Base-by-base conservation (phyloP, 2,113 vertebrate species). In the Shinisaurus crocodilurus region DNA sequence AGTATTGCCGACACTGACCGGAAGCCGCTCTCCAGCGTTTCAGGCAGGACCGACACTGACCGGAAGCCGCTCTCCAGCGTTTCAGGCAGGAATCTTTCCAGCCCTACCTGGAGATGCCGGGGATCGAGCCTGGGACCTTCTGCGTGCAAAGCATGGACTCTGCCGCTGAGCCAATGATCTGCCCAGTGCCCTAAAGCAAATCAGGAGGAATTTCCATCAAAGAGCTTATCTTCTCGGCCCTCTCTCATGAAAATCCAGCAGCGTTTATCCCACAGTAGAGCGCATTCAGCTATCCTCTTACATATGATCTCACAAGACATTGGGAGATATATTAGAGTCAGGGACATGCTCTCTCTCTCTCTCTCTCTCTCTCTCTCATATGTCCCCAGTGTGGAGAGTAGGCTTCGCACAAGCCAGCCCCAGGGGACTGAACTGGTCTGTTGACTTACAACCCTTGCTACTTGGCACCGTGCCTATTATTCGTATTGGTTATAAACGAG, bases 401-500 rank as follows among this genome's bases (percentile, higher is more conserved):
- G 7, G 85, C 75, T 94, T 90, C 65, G 88, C 88, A 92, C 18
- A 69, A 94, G 91, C 50, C 32, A 92, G 85, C 1, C 91, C 74
- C 82, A 37, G 79, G 75, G 76, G 16, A 32, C 63, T n/a, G 88
- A 89, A 91, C n/a, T 89, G 90, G 90, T 93, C 94, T 95, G 95
- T 94, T 94, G 95, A 94, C 90, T 91, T 90, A 76, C 82, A 43
- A 87, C 87, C n/a, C 10, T 0, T 77, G 7, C 80, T 2, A 65
- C 84, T 45, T 3, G 0, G 93, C 92, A 93, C 90, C 74, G 89
- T 75, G 72, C 65, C 88, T 81, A 23, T n/a, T n/a, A n/a, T 65
- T 34, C 37, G 77, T 89, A 91, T 91, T 92, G 94, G 93, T 94
- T 95, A 88, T 95, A 92, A 82, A 81, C 95, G 96, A 96, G 93